Conservation (phyloP, 2,888 invertebrate genomes). For the Portevinia maculata region DNA sequence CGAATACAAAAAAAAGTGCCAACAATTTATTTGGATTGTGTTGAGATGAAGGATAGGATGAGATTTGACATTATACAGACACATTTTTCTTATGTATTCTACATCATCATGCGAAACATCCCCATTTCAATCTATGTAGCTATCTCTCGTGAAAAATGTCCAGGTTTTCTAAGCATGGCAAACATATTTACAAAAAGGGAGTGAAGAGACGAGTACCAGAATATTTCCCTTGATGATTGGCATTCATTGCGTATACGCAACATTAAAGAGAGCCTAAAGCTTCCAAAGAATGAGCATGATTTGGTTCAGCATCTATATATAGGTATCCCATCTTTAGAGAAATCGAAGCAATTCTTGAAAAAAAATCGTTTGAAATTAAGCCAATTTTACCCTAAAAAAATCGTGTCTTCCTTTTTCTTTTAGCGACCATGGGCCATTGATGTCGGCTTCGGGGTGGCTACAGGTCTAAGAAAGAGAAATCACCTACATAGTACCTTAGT, state of each 20-base stretch:
- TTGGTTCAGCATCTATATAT: conserved; percentile 50
- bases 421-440: neutral
- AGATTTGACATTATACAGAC: conserved; percentile 34
- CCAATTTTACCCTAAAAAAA: conserved; percentile 5
- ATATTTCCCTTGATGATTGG: conserved; percentile 48
- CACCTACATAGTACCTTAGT: conserved; percentile 38
- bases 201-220: conserved; percentile 7
- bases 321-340: conserved; percentile 50
- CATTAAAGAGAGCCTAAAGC: conserved; percentile 24
- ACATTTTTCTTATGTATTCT: conserved; percentile 1
- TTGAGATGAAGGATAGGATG: conserved; percentile 54
- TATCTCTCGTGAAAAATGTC: conserved; percentile 23
- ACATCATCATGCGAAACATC: conserved; percentile 52
- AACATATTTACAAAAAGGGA: conserved; percentile 2
- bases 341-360: conserved; percentile 22
- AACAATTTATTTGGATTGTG: conserved; percentile 68
- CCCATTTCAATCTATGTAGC: conserved; percentile 1
- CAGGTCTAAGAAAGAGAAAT: conserved; percentile 21
- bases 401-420: neutral
- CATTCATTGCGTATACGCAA: conserved; percentile 64
- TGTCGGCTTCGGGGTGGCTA: conserved; percentile 2
- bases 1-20: conserved; percentile 49
- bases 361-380: conserved; percentile 29
- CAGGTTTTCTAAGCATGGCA: conserved; percentile 10
- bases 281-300: neutral